These are phyloP conservation scores for Buathra laborator DNA, from an alignment of 2,888 invertebrate species.

Conservation along the genomic window DNA sequence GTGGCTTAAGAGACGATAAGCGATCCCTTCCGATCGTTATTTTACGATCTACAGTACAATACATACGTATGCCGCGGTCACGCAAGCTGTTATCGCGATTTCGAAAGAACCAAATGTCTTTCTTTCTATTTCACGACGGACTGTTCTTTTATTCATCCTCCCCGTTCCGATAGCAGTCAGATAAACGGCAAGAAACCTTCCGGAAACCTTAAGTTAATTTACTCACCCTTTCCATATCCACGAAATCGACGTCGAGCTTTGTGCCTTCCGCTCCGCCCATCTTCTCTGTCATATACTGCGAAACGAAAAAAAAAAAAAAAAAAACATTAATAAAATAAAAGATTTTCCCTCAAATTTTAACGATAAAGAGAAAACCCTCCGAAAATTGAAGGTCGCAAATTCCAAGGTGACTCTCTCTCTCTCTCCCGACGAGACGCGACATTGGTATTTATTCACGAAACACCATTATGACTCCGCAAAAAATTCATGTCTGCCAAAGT, in stretches of 20 bases:
- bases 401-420: no score
- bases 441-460: background rate
- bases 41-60: conserved; percentile 14
- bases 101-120: conserved; percentile 11
- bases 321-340: conserved; percentile 5
- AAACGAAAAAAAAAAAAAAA: no score
- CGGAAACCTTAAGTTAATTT: conserved; percentile 41
- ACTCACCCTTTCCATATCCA: conserved; percentile 99
- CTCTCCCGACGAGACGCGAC: background rate
- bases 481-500: background rate
- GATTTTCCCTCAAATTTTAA: background rate
- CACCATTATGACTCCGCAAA: background rate
- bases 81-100: conserved; percentile 34
- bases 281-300: conserved; percentile 99
- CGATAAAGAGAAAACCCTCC: no score
- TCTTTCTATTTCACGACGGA: conserved; percentile 9
- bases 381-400: no score
- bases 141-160: conserved; percentile 36
- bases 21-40: conserved; percentile 41
- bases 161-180: background rate
- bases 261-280: conserved; percentile 99
- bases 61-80: conserved; percentile 29
- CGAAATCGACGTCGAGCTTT: conserved; percentile 98
- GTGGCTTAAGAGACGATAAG: conserved; percentile 3
- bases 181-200: conserved; percentile 34